Percentiles rank a stretch among this genome's conserved stretches.
phyloP scores from a whole-genome alignment of 1,140 invertebrate species.

The Drosophila takahashii region DNA sequence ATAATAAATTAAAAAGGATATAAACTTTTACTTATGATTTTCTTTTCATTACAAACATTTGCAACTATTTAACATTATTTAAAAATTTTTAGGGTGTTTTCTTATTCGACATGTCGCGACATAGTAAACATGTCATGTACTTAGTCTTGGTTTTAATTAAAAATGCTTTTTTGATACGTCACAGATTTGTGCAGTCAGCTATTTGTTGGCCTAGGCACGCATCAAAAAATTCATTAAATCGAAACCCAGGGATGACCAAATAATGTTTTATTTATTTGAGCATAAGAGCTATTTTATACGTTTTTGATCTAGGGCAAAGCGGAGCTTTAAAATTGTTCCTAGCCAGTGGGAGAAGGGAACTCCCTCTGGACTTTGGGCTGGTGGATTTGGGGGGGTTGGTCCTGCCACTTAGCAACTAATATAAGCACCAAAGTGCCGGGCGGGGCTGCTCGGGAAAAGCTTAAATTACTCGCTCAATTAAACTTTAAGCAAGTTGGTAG shows the following conservation, averaged over 20 bases:
- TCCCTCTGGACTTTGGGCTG: not conserved
- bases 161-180: conserved; percentile 12
- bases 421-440: conserved; percentile 21
- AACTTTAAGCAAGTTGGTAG: conserved; percentile 71
- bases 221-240: conserved; percentile 27
- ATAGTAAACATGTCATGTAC: too few species aligned
- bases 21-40: too few species aligned
- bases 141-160: conserved; percentile 32
- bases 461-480: conserved; percentile 81
- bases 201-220: not conserved
- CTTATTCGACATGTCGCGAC: too few species aligned
- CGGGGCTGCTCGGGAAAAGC: conserved; percentile 64
- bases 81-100: not conserved
- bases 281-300: not conserved
- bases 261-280: conserved; percentile 43
- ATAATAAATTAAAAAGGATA: too few species aligned
- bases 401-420: conserved; percentile 67
- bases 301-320: not conserved
- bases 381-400: conserved; percentile 14
- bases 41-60: too few species aligned
- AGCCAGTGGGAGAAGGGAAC: not conserved
- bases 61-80: too few species aligned
- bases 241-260: conserved; percentile 5
- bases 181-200: conserved; percentile 17
- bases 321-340: conserved; percentile 17